These are phyloP conservation scores for Petrocephalus microphthalmus DNA, from an alignment of 2,113 vertebrate species.

Conservation along the genomic window DNA sequence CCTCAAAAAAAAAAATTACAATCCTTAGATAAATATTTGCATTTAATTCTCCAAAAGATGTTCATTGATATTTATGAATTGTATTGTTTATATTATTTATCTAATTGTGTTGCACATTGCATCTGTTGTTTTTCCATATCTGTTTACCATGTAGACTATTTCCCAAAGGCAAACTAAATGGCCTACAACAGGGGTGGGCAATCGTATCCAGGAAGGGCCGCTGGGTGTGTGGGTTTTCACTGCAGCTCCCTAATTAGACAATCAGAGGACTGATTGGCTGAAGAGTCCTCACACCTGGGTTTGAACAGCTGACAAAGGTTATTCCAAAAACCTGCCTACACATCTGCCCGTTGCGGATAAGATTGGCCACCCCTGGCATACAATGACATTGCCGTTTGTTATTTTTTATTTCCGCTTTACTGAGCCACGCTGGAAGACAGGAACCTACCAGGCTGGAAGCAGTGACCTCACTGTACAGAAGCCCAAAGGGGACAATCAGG, in stretches of 20 bases:
- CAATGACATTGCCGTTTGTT: not conserved
- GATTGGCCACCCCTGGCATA: not conserved
- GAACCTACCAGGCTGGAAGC: slow-evolving; percentile 87
- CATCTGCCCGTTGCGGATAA: not conserved
- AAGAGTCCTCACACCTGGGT: not conserved
- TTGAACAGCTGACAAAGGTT: not conserved
- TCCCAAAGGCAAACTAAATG: too few species aligned
- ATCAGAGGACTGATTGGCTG: not conserved
- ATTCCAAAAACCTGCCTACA: not conserved
- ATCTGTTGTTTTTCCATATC: too few species aligned
- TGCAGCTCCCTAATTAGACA: not conserved
- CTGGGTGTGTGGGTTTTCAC: too few species aligned
- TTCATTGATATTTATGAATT: not conserved
- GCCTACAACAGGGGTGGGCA: too few species aligned
- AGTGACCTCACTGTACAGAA: slow-evolving; percentile 93
- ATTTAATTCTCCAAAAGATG: not conserved
- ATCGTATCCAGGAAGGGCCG: too few species aligned
- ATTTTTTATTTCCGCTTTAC: not conserved
- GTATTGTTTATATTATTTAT: not conserved
- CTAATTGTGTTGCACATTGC: not conserved
- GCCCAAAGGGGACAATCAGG: slow-evolving; percentile 90
- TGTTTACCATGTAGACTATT: too few species aligned
- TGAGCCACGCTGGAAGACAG: not conserved
- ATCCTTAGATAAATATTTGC: not conserved
- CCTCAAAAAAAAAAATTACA: too few species aligned